Base-by-base conservation (phyloP, 2,113 vertebrate genomes). In the Psammodynastes pulverulentus region DNA sequence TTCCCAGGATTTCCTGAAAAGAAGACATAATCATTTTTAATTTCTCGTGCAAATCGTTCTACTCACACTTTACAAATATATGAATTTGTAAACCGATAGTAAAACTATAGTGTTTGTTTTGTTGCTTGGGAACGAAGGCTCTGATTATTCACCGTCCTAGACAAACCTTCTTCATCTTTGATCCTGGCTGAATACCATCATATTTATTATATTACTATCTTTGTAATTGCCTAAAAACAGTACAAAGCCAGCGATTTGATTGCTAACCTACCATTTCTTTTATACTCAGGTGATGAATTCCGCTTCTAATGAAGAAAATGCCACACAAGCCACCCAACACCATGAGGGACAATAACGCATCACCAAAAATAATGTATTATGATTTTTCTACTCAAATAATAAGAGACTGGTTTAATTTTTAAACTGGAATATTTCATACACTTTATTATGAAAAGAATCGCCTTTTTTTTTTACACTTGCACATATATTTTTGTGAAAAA, bases 401-500 rank as follows among this genome's bases (percentile, higher is more conserved):
- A 92, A 48, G 72, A 89, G 88, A 89, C 88, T 89, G n/a, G n/a
- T 89, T 54, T 85, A 29, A 89, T 92, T 92, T 92, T 92, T 92
- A 89, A 92, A 92, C 39, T 84, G 88, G 88, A 92, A 43, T 86
- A 51, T 89, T 92, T 92, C 91, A 86, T 92, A 92, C 53, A 23
- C 23, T 89, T 92, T 92, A 62, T 89, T 86, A 92, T 62, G 53
- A 54, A 29, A 54, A 88, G 53, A 89, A 89, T 51, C 24, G 2
- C 45, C 91, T 62, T 54, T 84, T 53, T 84, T 53, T 67, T 92
- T 89, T 92, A 92, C 53, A 86, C 79, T 92, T 92, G 91, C 88
- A 86, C 88, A 89, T 85, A 86, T 89, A 89, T 92, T 92, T 92
- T 92, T 92, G 79, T 92, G 91, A 92, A 89, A 89, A 89, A 17